A percentile compares a stretch with the other conserved stretches of the same genome.
Evolutionary conservation across 2,888 invertebrate genomes (phyloP).

Genomic region (Caenorhabditis sp.): DNA sequence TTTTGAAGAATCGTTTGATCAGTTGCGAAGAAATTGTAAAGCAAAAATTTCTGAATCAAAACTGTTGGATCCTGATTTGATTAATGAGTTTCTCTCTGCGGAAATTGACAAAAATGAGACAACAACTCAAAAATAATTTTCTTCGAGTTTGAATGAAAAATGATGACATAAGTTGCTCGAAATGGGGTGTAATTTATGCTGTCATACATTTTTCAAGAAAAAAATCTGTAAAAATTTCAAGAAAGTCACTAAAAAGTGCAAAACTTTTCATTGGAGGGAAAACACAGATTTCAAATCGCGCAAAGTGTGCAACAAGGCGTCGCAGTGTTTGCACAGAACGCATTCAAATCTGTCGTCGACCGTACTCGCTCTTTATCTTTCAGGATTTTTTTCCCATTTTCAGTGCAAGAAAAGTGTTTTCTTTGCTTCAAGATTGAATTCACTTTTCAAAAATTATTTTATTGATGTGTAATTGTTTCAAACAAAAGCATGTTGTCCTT

Average conservation of each 20-base stretch:
- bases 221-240: not conserved
- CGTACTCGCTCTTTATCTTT: slow-evolving; percentile 16
- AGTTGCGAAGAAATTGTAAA: no score
- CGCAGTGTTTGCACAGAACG: slow-evolving; percentile 46
- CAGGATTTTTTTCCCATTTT: slow-evolving; percentile 23
- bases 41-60: no score
- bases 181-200: no score
- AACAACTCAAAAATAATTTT: no score
- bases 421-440: not conserved
- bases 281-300: not conserved
- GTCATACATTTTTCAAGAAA: no score
- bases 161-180: no score
- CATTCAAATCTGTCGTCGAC: slow-evolving; percentile 15
- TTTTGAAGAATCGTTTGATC: not conserved
- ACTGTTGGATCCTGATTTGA: no score
- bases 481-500: no score
- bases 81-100: no score
- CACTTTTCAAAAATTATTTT: not conserved
- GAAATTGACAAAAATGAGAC: no score
- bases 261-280: not conserved
- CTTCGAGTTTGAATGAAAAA: not conserved
- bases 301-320: slow-evolving; percentile 11
- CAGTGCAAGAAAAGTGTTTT: not conserved
- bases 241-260: not conserved
- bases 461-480: not conserved